Evolutionary conservation across 2,797 vertebrate genomes (phyloP), one percentile per base, ranked within the genome.

Genomic region (Phrynocephalus guinanensis): DNA sequence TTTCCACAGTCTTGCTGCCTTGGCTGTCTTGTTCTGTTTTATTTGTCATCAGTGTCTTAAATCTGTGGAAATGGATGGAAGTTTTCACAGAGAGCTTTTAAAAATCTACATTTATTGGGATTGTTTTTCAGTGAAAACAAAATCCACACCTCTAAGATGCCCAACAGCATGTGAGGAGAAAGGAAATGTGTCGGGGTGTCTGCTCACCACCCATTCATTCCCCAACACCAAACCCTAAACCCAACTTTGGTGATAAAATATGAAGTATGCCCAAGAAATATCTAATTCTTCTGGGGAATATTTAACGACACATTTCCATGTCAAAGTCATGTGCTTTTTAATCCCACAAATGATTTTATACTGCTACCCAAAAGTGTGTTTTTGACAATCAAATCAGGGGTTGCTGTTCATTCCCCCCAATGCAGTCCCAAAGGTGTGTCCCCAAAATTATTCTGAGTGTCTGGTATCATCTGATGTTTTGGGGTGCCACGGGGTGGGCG

Each of bases 1-100:
- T 98, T 93, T 99, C 98, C 0, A 99, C 97, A 38, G 97, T 96
- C 85, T 98, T 99, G 94, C 95, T 96, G 91, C 97, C 94, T 0
- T 97, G 95, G 68, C 95, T 92, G 24, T 97, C 96, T 0, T 97
- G 97, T 15, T 98, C 95, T 1, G 97, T 97, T 77, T 95, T 96
- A n/a, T 97, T 97, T 9, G 97, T 97, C 97, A 99, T 97, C 52
- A 99, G 95, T 6, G 96, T 97, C 96, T 98, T 99, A 94, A 99
- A 99, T 96, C 99, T 99, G 91, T 87, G 87, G 50, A 75, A 75
- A 78, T 5, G 18, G 79, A 85, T 84, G 87, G 0, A 66, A 89
- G 78, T 24, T 68, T 79, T 50, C 38, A 79, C 3, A 28, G 22
- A 15, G 56, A 52, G 20, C 6, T 56, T 56, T 80, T 88, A 26